phyloP scores from a whole-genome alignment of 92 coral and sea anemone species.

The Heliopora coerulea region DNA sequence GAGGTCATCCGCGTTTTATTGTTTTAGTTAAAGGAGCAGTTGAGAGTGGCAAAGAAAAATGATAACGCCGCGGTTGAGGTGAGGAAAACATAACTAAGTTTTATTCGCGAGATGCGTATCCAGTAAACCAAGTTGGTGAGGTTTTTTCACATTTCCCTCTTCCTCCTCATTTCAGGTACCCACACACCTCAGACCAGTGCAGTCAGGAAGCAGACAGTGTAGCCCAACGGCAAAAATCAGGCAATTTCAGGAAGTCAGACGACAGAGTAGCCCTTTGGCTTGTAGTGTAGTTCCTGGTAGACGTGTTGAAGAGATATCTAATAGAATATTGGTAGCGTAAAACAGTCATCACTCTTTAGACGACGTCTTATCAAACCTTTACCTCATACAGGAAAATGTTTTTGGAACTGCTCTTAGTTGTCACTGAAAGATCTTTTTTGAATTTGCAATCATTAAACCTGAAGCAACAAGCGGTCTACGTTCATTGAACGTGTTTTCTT shows the following conservation, averaged over 20 bases:
- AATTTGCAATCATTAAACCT: too few relatives aligned
- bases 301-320: slow-evolving; percentile 36
- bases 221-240: slow-evolving; percentile 20
- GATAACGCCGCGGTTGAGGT: slow-evolving; percentile 26
- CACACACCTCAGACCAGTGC: slow-evolving; percentile 14
- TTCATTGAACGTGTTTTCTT: too few relatives aligned
- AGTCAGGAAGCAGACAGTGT: slow-evolving; percentile 18
- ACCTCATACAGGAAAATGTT: too few relatives aligned
- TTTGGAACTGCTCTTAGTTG: too few relatives aligned
- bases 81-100: too few relatives aligned
- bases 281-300: background rate
- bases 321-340: slow-evolving; percentile 11
- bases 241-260: slow-evolving; percentile 17
- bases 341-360: background rate
- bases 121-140: too few relatives aligned
- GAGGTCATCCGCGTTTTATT: too few relatives aligned
- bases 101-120: too few relatives aligned
- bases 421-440: too few relatives aligned
- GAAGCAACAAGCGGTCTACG: too few relatives aligned
- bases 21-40: slow-evolving; percentile 14
- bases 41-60: slow-evolving; percentile 10
- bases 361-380: too few relatives aligned
- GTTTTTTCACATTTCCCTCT: background rate
- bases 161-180: slow-evolving; percentile 3
- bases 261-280: slow-evolving; percentile 28